Evolutionary conservation across 1,140 invertebrate species (phyloP).

Genomic region (Leptopilina clavipes): DNA sequence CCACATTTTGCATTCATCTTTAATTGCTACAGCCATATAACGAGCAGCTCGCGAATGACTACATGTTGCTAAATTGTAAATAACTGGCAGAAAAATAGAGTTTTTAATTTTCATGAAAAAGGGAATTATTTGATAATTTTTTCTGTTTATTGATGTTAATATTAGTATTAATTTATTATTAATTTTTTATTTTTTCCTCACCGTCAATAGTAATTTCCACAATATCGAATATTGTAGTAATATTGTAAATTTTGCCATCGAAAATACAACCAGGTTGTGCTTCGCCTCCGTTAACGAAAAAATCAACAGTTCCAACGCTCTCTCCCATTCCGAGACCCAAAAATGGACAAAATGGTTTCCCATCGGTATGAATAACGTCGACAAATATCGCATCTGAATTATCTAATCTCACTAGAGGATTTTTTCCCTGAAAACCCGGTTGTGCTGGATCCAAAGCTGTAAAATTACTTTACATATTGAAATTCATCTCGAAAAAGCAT

Average conservation of each 20-base stretch:
- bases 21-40: constrained; percentile 57
- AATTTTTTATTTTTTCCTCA: constrained; percentile 42
- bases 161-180: too few species aligned
- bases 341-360: constrained; percentile 57
- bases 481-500: too few species aligned
- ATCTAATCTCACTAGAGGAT: constrained; percentile 64
- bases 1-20: constrained; percentile 54
- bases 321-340: constrained; percentile 69
- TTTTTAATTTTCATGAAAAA: background rate
- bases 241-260: constrained; percentile 47
- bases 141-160: too few species aligned
- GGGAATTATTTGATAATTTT: background rate
- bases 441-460: constrained; percentile 74
- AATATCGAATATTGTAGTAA: constrained; percentile 50
- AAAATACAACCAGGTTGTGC: constrained; percentile 61
- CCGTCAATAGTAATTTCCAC: constrained; percentile 52
- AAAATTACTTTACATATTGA: constrained; percentile 4
- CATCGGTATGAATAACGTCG: constrained; percentile 74
- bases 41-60: constrained; percentile 53
- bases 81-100: constrained; percentile 43
- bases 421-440: constrained; percentile 70
- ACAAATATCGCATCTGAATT: constrained; percentile 71
- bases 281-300: constrained; percentile 65
- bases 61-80: constrained; percentile 57
- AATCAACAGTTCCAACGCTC: constrained; percentile 64